Percentiles rank a stretch among this genome's conserved stretches.
phyloP scores from a whole-genome alignment of 2,888 invertebrate genomes.

The Callyntrura guangdongensis region DNA sequence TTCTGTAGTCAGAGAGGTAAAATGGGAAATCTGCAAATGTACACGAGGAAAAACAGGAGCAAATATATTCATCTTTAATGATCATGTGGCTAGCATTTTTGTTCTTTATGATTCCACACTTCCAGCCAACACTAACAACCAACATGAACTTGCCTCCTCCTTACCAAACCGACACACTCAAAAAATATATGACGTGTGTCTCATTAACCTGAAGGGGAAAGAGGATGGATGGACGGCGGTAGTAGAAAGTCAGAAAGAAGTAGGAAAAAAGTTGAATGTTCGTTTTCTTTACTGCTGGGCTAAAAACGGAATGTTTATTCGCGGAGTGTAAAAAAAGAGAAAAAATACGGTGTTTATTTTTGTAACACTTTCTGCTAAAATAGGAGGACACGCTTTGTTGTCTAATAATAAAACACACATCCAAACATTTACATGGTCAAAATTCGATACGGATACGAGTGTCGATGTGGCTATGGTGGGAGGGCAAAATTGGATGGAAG shows the following conservation, averaged over 20 bases:
- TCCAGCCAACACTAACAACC: neutral
- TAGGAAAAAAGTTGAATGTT: slow-evolving; percentile 65
- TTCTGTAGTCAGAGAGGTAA: too few species aligned
- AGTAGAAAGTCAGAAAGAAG: neutral
- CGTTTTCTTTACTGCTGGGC: slow-evolving; percentile 20
- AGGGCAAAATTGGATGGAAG: neutral
- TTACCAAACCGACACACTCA: neutral
- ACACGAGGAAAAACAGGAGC: neutral
- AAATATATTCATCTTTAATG: neutral
- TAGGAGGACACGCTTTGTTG: slow-evolving; percentile 49
- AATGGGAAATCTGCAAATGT: too few species aligned
- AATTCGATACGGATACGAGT: slow-evolving; percentile 38
- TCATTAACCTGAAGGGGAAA: slow-evolving; percentile 63
- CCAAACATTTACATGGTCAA: slow-evolving; percentile 51
- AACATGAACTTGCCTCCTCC: neutral
- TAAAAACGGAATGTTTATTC: slow-evolving; percentile 10
- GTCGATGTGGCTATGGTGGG: neutral
- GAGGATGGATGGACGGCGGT: slow-evolving; percentile 4
- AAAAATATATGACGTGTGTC: neutral
- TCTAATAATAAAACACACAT: slow-evolving; percentile 51
- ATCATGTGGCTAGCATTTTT: neutral
- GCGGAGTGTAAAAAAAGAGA: neutral
- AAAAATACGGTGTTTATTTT: slow-evolving; percentile 69
- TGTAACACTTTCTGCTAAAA: slow-evolving; percentile 68
- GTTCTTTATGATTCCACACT: neutral